Evolutionary conservation across 2,888 invertebrate species (phyloP), one percentile per base, ranked within the genome.

Genomic region (Arrhopalites spinosus): DNA sequence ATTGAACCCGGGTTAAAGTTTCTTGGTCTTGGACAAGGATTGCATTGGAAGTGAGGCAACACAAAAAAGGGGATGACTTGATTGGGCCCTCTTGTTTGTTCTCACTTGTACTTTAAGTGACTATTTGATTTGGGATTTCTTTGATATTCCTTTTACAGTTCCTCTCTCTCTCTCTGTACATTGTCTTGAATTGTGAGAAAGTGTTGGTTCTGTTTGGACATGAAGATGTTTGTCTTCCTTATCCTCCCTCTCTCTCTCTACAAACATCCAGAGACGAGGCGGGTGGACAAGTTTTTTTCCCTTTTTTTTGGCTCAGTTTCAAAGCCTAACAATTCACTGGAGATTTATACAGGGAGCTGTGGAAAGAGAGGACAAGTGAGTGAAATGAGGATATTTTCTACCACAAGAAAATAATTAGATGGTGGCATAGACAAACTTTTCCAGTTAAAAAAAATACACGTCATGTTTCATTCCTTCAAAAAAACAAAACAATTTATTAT

Each of bases 51-150:
- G 25, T 23, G 59, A 59, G 27, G 20, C 20, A 23, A 56, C 53
- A 20, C 20, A 23, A 53, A 20, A 50, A 50, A 25, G 23, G 59
- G 63, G 47, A 47, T 63, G 63, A 72, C 63, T 72, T 72, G 72
- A 72, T 72, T 72, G 72, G n/a, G 63, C 63, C 45, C 63, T 72
- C 63, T 72, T 72, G 72, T 72, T 72, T 72, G 72, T 72, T 63
- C 71, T 61, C 70, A 30, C 56, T 70, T 20, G 17, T 20, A 56
- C 25, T 20, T 15, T 70, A 56, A 70, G 70, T 56, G 70, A 70
- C 30, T 68, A 23, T 68, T 68, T 68, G 68, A 68, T 68, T 68
- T 68, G 47, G 13, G n/a, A 43, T n/a, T 11, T 2, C 20, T n/a
- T 53, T 3, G n/a, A 59, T 5, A 59, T 25, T 59, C 25, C 25